Base-by-base conservation (phyloP, 1,140 invertebrate species). In the Epicauta chinensis region DNA sequence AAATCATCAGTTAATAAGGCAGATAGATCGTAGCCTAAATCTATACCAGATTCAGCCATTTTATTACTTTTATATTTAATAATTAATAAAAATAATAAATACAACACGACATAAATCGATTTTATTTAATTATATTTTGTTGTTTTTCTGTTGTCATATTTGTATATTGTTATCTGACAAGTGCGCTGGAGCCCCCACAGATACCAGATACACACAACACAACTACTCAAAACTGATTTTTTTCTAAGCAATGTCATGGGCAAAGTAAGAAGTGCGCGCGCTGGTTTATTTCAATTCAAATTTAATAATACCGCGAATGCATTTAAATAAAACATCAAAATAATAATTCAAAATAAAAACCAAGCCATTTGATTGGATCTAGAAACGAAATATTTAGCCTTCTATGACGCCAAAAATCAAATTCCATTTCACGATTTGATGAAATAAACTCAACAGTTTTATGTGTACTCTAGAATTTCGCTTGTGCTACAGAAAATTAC, bases 11-110 rank as follows among this genome's bases (percentile, higher is more conserved):
- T 69, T 56, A 75, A 68, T 4, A 82, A 71, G 44, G 81, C 77
- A 43, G 79, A 79, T 58, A 84, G 73, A 74, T 86, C 83, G 61
- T 82, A 86, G 53, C 79, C 81, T 73, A 86, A 75, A 69, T 85
- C 82, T 64, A 85, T 82, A 37, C 82, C 83, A 53, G 82, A 84
- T 67, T 85, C 83, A 16, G 64, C 62, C 68, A 70, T 70, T 31
- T 61, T 59, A 5, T 23, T 23, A 23, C 7, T 23, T 23, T 3
- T 23, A 23, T 23, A 5, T 23, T 23, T 23, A 23, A 23, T 23
- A 23, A 23, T 5, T 5, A 1, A 23, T 23, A 23, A 23, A 23
- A 23, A 23, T 23, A 23, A 23, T 23, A 3, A 2, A 23, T 23
- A 5, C 7, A 23, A 23, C 23, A 23, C 23, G 7, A 23, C 23